phyloP scores from a whole-genome alignment of 2,888 invertebrate species.

The Hypena proboscidalis region DNA sequence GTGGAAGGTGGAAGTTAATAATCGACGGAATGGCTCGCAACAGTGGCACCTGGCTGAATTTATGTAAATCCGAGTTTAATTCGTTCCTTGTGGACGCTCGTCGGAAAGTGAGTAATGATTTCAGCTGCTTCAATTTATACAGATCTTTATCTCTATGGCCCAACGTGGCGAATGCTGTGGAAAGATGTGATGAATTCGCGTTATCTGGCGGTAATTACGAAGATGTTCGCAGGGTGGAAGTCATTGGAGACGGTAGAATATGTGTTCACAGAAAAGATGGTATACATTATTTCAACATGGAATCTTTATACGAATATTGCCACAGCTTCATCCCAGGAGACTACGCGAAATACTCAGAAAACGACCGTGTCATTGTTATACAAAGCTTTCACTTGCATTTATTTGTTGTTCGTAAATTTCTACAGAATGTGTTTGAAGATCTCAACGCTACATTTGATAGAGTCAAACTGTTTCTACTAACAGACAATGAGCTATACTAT shows the following conservation, averaged over 20 bases:
- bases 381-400: constrained; percentile 50
- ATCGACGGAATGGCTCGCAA: constrained; percentile 54
- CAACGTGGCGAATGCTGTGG: constrained; percentile 48
- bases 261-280: constrained; percentile 58
- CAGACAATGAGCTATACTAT: constrained; percentile 49
- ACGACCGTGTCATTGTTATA: constrained; percentile 50
- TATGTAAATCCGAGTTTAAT: constrained; percentile 57
- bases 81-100: constrained; percentile 48
- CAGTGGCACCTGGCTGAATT: constrained; percentile 56
- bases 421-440: constrained; percentile 28
- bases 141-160: constrained; percentile 66
- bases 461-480: constrained; percentile 56
- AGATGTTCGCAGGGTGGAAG: constrained; percentile 57
- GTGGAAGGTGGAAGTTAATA: constrained; percentile 60
- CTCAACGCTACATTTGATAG: constrained; percentile 46
- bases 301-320: constrained; percentile 47
- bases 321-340: constrained; percentile 50
- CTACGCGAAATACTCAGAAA: constrained; percentile 61
- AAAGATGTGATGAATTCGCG: constrained; percentile 63
- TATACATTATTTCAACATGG: constrained; percentile 61
- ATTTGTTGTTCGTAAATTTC: constrained; percentile 50
- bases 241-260: constrained; percentile 56
- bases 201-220: constrained; percentile 51
- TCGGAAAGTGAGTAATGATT: constrained; percentile 44
- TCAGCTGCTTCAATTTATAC: constrained; percentile 64